Percentiles rank a stretch among this genome's conserved stretches.
Conservation (phyloP, 2,113 vertebrate species). For the Maylandia zebra region DNA sequence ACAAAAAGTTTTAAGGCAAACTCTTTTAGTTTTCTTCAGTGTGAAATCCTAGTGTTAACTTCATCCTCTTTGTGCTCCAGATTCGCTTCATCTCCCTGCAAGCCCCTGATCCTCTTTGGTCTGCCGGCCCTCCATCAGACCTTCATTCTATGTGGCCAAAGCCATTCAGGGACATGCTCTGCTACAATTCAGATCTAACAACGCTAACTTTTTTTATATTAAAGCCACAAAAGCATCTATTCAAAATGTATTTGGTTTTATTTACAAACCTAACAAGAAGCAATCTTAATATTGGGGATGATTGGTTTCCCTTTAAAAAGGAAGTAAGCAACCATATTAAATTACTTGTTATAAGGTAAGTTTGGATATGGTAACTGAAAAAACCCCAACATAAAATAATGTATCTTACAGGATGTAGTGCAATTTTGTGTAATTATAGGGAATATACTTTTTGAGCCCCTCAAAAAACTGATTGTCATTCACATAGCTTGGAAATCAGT, state of each 20-base stretch:
- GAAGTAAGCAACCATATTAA: not conserved
- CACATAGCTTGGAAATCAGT: not conserved
- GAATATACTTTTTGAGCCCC: not conserved
- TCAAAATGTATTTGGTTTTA: not conserved
- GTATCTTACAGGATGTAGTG: not conserved
- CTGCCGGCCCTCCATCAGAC: not conserved
- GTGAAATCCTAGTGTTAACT: not conserved
- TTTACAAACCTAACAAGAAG: not conserved
- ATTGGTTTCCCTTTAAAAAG: not conserved
- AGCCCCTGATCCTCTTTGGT: not conserved
- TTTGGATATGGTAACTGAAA: not conserved
- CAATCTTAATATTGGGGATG: not conserved
- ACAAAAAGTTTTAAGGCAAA: not conserved
- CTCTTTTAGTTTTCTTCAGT: not conserved
- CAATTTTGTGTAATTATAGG: not conserved
- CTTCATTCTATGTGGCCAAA: not conserved
- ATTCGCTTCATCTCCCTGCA: not conserved
- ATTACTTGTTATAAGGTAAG: not conserved
- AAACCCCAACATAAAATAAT: rapidly evolving
- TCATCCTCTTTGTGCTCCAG: not conserved
- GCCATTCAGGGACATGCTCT: not conserved
- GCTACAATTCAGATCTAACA: not conserved
- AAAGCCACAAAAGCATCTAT: not conserved
- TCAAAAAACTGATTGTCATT: not conserved
- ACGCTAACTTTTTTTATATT: not conserved